Conservation (phyloP, 2,797 vertebrate species). For the Euphonia xanthogaster region DNA sequence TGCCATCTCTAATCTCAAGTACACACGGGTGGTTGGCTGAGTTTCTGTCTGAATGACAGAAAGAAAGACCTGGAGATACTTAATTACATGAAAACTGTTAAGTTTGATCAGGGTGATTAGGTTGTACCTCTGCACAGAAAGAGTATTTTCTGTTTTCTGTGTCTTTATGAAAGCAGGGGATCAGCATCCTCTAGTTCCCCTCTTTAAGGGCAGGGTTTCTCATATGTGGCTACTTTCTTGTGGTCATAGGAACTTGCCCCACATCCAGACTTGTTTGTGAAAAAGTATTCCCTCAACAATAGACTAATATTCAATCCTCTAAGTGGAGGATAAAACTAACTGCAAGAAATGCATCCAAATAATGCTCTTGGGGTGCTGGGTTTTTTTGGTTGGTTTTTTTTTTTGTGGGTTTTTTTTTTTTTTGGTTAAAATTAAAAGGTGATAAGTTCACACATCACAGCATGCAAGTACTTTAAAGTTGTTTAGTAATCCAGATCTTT, state of each 20-base stretch:
- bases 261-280: neutral
- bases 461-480: neutral
- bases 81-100: neutral
- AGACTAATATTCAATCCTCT: neutral
- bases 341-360: neutral
- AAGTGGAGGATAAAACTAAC: neutral
- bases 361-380: neutral
- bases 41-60: neutral
- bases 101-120: neutral
- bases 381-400: no score
- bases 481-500: neutral
- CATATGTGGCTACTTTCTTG: neutral
- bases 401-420: neutral
- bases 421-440: neutral
- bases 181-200: fast-evolving
- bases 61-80: neutral
- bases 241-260: neutral
- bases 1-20: neutral
- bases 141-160: neutral
- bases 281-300: neutral
- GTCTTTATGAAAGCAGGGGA: neutral
- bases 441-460: neutral
- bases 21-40: neutral
- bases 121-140: neutral
- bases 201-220: neutral